Evolutionary conservation across 1,140 invertebrate species (phyloP), one percentile per base, ranked within the genome.

Genomic region (Dinoponera quadriceps): DNA sequence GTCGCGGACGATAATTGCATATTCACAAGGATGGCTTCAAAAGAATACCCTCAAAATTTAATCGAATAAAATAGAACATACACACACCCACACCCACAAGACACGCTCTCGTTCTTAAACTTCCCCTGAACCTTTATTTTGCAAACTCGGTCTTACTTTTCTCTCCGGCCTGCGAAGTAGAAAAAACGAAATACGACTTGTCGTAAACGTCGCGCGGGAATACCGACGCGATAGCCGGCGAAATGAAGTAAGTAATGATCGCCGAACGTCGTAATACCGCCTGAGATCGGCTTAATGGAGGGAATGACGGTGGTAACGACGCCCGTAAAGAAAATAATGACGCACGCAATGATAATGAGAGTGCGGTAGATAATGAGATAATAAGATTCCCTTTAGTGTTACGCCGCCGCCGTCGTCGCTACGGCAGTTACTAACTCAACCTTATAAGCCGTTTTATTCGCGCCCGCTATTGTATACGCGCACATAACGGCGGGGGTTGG

Each of bases 241-340:
- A 69, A 55, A 69, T 80, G 51, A 69, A 69, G 65, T 57, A 69
- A 69, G 22, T 80, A 69, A 80, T 80, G 25, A 80, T 57, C 51
- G 22, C 22, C 38, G 51, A 80, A 48, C 29, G 22, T 3, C 18
- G 13, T 78, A 66, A 55, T 69, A 48, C 48, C 25, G 44, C 59
- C 48, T 27, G 22, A 48, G 55, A 69, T n/a, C 65, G 27, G n/a
- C n/a, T 69, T 71, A 80, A 80, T 55, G 25, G 54, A 38, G 13
- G 2, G 18, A 59, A 80, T 71, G 33, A 66, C 48, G 74, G 54
- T 44, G 16, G 65, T 80, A 80, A 80, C 51, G 63, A 20, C 22
- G 63, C 20, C 74, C 14, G 14, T 48, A 27, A 69, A 48, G 74
- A 48, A 69, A 57, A 59, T 57, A 25, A 69, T 29, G 63, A 78